Evolutionary conservation across 2,797 vertebrate genomes (phyloP).

Genomic region (Amphiprion clarkii): DNA sequence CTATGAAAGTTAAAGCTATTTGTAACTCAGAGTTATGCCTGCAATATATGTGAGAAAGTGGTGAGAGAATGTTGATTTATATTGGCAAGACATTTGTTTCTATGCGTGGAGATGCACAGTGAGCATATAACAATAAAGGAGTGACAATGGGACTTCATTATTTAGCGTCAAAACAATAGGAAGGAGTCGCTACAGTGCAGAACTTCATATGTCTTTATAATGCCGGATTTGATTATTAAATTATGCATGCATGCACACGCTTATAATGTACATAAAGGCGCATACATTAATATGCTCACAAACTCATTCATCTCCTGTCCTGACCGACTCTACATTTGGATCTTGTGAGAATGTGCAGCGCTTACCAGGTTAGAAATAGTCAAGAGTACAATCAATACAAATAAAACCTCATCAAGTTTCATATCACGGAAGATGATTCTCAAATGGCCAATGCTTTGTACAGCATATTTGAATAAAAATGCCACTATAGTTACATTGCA

Average conservation of each 20-base stretch:
- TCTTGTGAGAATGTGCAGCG: conserved; percentile 10
- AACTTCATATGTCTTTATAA: conserved; percentile 28
- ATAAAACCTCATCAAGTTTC: conserved; percentile 37
- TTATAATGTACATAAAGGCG: neutral
- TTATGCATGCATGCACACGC: neutral
- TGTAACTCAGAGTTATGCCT: conserved; percentile 33
- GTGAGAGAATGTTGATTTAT: neutral
- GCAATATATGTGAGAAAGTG: conserved; percentile 20
- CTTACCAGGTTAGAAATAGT: conserved; percentile 2
- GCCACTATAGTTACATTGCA: neutral
- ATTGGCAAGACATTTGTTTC: conserved; percentile 27
- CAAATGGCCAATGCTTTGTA: neutral
- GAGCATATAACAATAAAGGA: conserved; percentile 6
- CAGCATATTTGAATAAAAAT: conserved; percentile 29
- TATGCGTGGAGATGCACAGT: conserved; percentile 2
- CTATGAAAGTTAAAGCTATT: conserved; percentile 49
- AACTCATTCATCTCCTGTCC: conserved; percentile 19
- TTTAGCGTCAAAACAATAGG: conserved; percentile 12
- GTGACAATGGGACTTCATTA: conserved; percentile 17
- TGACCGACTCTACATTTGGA: conserved; percentile 17
- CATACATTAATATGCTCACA: neutral
- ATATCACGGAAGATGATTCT: conserved; percentile 16
- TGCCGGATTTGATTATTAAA: conserved; percentile 15
- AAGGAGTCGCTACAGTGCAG: conserved; percentile 1
- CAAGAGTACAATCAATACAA: conserved; percentile 22